Evolutionary conservation across 2,113 vertebrate species (phyloP).

Genomic region (Pitta sordida): DNA sequence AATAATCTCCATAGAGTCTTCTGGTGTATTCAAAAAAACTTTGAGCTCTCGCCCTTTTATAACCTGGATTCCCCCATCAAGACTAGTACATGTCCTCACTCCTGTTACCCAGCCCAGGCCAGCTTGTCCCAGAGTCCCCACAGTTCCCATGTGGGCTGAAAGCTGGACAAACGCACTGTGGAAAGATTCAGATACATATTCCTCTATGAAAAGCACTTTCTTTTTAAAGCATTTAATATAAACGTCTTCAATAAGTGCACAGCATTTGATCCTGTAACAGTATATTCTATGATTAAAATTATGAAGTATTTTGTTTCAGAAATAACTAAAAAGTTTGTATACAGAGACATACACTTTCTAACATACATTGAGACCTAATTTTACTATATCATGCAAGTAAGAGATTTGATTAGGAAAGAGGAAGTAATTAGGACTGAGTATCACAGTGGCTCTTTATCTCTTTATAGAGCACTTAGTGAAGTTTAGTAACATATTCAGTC

Average conservation of each 20-base stretch:
- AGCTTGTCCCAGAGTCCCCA: conserved; percentile 73
- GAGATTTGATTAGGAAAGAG: not conserved
- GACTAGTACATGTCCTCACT: conserved; percentile 72
- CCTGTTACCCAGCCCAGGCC: conserved; percentile 80
- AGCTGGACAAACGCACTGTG: conserved; percentile 78
- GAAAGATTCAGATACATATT: not conserved
- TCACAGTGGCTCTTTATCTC: not conserved
- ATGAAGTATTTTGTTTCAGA: not conserved
- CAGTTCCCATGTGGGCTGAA: conserved; percentile 78
- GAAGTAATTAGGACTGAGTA: not conserved
- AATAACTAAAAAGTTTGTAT: not conserved
- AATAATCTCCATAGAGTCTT: conserved; percentile 82
- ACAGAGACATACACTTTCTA: not conserved
- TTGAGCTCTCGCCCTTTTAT: conserved; percentile 82
- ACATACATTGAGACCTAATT: not conserved
- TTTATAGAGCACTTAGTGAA: not conserved
- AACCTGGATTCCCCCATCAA: conserved; percentile 81
- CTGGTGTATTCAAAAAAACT: conserved; percentile 81
- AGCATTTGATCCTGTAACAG: not conserved
- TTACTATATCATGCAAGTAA: not conserved
- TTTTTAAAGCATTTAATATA: not conserved
- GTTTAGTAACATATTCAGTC: not conserved
- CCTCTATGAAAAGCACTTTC: not conserved
- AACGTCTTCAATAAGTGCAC: not conserved
- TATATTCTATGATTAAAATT: not conserved